phyloP scores from a whole-genome alignment of 2,888 invertebrate genomes.

The Neoaliturus tenellus region DNA sequence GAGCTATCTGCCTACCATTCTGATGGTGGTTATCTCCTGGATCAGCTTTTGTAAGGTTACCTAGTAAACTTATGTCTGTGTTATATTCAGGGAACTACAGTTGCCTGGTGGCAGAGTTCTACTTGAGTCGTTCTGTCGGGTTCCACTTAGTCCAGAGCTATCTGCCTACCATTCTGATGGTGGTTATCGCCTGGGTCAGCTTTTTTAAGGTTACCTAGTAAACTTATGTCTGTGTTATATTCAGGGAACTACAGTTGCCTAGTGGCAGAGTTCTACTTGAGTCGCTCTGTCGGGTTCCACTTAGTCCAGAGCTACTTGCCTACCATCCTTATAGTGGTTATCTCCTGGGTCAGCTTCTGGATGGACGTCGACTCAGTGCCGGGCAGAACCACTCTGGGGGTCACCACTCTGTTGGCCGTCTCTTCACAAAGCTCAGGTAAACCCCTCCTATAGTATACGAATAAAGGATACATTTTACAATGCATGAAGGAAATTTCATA shows the following conservation, averaged over 20 bases:
- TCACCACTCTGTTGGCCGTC: conserved; percentile 73
- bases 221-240: too few species aligned
- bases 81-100: conserved; percentile 73
- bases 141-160: conserved; percentile 77
- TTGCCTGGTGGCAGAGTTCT: conserved; percentile 75
- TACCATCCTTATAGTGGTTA: conserved; percentile 76
- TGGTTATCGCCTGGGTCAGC: conserved; percentile 74
- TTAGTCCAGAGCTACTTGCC: conserved; percentile 76
- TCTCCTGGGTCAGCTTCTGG: conserved; percentile 77
- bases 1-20: conserved; percentile 76
- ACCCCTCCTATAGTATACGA: background rate
- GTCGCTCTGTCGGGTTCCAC: conserved; percentile 75
- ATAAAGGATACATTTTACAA: too few species aligned
- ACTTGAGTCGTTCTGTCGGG: conserved; percentile 74
- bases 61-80: background rate
- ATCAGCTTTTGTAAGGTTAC: conserved; percentile 74
- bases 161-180: conserved; percentile 75
- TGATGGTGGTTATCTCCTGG: conserved; percentile 77
- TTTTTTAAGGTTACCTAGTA: conserved; percentile 25
- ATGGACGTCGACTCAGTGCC: conserved; percentile 76
- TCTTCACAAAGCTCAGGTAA: conserved; percentile 73
- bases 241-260: conserved; percentile 75
- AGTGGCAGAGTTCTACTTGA: conserved; percentile 74
- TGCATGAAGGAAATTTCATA: too few species aligned
- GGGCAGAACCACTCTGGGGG: conserved; percentile 73